Conservation (phyloP, 2,888 invertebrate genomes). For the Venusia cambrica region DNA sequence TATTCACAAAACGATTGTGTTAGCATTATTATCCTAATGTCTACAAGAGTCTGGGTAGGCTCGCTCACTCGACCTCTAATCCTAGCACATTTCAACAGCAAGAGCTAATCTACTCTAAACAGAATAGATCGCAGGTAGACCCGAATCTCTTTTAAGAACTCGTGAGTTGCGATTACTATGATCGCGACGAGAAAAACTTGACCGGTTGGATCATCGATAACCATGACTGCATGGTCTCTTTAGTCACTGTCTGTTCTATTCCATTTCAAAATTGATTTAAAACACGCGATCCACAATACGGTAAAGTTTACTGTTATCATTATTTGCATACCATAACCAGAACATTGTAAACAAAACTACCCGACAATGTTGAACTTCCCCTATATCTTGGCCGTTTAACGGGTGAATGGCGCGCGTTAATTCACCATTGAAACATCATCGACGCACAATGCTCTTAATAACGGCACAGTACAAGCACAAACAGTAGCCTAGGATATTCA, state of each 20-base stretch:
- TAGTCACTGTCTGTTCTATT: conserved; percentile 1
- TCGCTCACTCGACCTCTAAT: too few relatives aligned
- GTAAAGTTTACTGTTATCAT: conserved; percentile 10
- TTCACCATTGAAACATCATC: conserved; percentile 44
- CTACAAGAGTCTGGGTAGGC: too few relatives aligned
- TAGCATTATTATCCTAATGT: too few relatives aligned
- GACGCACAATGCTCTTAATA: conserved; percentile 51
- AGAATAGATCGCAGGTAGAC: too few relatives aligned
- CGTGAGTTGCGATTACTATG: too few relatives aligned
- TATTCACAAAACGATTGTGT: too few relatives aligned
- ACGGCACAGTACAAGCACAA: conserved; percentile 26
- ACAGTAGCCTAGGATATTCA: conserved; percentile 7
- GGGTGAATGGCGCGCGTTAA: conserved; percentile 36
- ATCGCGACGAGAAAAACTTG: too few relatives aligned
- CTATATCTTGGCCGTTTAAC: conserved; percentile 27
- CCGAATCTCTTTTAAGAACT: too few relatives aligned
- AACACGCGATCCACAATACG: conserved; percentile 10
- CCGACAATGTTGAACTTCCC: conserved; percentile 23
- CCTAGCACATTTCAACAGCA: too few relatives aligned
- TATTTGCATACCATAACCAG: conserved; percentile 19
- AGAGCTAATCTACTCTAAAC: too few relatives aligned
- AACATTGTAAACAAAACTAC: conserved; percentile 18
- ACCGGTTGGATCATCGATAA: too few relatives aligned
- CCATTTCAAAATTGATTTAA: conserved; percentile 1
- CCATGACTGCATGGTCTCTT: too few relatives aligned